Evolutionary conservation across 2,888 invertebrate genomes (phyloP).

Genomic region (Anagyrus pseudococci): DNA sequence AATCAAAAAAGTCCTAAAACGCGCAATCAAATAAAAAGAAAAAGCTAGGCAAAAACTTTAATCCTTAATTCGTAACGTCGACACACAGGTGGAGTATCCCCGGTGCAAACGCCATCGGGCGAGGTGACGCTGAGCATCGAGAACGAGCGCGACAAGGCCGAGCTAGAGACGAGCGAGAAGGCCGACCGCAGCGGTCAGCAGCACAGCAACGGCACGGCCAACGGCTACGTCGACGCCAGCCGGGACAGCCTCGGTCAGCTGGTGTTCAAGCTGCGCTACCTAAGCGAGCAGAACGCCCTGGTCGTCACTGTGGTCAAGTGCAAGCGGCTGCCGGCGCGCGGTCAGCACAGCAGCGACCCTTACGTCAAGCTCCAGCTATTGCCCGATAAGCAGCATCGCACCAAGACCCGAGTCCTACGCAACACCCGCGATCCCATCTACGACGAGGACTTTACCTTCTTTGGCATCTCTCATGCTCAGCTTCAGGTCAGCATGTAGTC

Average conservation of each 20-base stretch:
- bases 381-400: slow-evolving; percentile 97
- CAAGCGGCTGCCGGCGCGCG: slow-evolving; percentile 85
- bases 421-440: slow-evolving; percentile 96
- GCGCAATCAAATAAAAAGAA: neutral
- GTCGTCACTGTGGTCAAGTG: slow-evolving; percentile 92
- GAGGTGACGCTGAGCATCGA: slow-evolving; percentile 55
- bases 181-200: slow-evolving; percentile 50
- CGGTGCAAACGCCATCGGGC: slow-evolving; percentile 52
- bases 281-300: slow-evolving; percentile 87
- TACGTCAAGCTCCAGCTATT: slow-evolving; percentile 97
- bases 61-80: slow-evolving; percentile 10
- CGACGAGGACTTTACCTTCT: slow-evolving; percentile 99
- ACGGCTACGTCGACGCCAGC: slow-evolving; percentile 64
- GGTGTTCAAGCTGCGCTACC: slow-evolving; percentile 89
- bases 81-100: slow-evolving; percentile 36
- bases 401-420: slow-evolving; percentile 93
- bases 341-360: slow-evolving; percentile 88
- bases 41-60: neutral
- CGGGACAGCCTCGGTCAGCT: slow-evolving; percentile 81
- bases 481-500: slow-evolving; percentile 64
- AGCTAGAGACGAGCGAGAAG: slow-evolving; percentile 68
- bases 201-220: slow-evolving; percentile 39
- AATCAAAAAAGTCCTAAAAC: neutral
- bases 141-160: slow-evolving; percentile 66
- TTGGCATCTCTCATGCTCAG: slow-evolving; percentile 88